Conservation (phyloP, 2,888 invertebrate species). For the Yponomeuta malinellus region DNA sequence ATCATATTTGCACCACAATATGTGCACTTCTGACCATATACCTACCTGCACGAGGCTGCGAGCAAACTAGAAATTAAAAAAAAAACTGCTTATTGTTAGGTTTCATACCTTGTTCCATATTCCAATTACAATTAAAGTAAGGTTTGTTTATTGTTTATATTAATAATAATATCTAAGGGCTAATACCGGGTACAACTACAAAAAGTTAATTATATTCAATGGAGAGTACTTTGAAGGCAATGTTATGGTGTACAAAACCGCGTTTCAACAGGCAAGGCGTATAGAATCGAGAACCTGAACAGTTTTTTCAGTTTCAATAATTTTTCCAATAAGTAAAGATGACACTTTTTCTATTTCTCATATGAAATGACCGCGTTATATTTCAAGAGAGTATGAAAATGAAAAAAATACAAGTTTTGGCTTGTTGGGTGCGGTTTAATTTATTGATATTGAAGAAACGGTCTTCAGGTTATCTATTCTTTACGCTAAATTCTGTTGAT, state of each 20-base stretch:
- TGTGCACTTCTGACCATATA: slow-evolving; percentile 6
- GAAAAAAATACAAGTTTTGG: no score
- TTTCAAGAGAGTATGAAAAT: no score
- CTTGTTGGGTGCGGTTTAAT: no score
- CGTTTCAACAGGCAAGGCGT: no score
- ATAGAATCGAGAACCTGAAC: no score
- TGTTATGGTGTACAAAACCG: background rate
- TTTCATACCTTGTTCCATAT: background rate
- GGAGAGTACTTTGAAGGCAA: background rate
- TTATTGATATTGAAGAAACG: no score
- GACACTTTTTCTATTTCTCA: no score
- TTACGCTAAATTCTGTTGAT: no score
- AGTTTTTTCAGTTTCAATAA: no score
- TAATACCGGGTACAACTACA: background rate
- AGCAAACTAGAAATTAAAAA: background rate
- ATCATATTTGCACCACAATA: slow-evolving; percentile 8
- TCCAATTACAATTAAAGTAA: slow-evolving; percentile 10
- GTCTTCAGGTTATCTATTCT: no score
- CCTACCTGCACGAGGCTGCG: background rate
- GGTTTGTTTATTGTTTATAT: slow-evolving; percentile 2
- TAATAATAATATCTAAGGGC: slow-evolving; percentile 11
- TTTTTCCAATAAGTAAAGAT: no score
- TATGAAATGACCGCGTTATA: no score
- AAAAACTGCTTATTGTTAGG: background rate
- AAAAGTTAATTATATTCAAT: background rate